Evolutionary conservation across 2,113 vertebrate species (phyloP).

Genomic region (Brachyhypopomus occidentalis): DNA sequence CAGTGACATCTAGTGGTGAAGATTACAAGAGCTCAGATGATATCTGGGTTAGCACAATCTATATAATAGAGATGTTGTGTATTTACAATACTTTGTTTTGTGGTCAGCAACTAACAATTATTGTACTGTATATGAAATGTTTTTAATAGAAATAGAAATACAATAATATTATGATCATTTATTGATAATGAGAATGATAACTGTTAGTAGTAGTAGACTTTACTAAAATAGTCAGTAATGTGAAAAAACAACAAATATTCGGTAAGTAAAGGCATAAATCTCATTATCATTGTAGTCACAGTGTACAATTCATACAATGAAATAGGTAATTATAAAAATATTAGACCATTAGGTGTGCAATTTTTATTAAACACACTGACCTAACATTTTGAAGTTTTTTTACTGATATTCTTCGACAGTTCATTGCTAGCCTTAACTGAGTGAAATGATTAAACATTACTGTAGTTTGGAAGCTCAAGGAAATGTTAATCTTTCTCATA

Average conservation of each 20-base stretch:
- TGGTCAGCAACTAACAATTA: not conserved
- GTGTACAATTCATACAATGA: not conserved
- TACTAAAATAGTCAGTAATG: not conserved
- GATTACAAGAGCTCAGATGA: not conserved
- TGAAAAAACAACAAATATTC: not conserved
- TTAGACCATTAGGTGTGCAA: too few species aligned
- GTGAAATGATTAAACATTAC: not conserved
- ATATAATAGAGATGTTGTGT: not conserved
- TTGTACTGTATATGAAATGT: not conserved
- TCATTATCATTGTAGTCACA: not conserved
- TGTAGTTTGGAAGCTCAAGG: not conserved
- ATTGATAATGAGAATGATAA: not conserved
- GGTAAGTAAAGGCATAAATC: not conserved
- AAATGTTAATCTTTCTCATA: not conserved
- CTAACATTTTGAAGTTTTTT: not conserved
- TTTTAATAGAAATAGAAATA: not conserved
- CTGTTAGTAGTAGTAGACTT: not conserved
- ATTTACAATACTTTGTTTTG: not conserved
- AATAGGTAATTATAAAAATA: not conserved
- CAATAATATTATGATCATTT: not conserved
- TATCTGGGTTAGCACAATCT: not conserved
- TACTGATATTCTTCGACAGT: not conserved
- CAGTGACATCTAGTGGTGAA: constrained; percentile 21
- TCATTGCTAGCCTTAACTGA: not conserved
- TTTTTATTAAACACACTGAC: not conserved